A percentile compares a stretch with the other conserved stretches of the same genome.
Evolutionary conservation across 2,113 vertebrate species (phyloP).

Genomic region (Thamnaconus septentrionalis): DNA sequence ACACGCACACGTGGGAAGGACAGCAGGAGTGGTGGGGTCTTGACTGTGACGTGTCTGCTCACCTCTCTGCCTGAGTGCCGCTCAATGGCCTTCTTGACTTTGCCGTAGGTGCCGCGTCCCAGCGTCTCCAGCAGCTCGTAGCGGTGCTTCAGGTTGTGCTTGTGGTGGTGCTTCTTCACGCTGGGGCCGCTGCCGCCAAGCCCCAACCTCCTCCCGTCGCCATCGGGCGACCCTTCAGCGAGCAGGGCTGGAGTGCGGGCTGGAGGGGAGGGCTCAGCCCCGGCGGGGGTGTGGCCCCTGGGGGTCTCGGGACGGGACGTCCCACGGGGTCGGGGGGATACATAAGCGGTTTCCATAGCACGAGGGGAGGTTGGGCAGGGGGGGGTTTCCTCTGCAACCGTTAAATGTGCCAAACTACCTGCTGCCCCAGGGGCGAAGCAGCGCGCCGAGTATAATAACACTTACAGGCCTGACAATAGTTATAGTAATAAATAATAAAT

Average conservation of each 20-base stretch:
- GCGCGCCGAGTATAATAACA: conserved; percentile 53
- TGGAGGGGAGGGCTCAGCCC: conserved; percentile 37
- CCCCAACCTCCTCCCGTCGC: conserved; percentile 66
- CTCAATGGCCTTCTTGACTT: conserved; percentile 96
- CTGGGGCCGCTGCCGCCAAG: conserved; percentile 62
- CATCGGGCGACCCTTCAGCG: conserved; percentile 45
- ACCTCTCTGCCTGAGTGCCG: conserved; percentile 95
- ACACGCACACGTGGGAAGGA: conserved; percentile 43
- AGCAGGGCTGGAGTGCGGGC: conserved; percentile 34
- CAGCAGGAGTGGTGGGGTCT: background rate
- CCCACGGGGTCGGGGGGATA: conserved; percentile 58
- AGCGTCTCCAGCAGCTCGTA: conserved; percentile 97
- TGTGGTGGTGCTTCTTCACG: conserved; percentile 96
- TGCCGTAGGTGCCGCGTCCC: conserved; percentile 96
- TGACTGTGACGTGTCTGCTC: conserved; percentile 39
- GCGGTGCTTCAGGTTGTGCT: conserved; percentile 97
- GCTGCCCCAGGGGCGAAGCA: background rate
- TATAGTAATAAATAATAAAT: conserved; percentile 77
- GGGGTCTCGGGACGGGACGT: conserved; percentile 48
- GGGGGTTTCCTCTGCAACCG: conserved; percentile 36
- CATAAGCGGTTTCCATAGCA: conserved; percentile 73
- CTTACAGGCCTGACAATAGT: conserved; percentile 71
- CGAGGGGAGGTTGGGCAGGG: conserved; percentile 40
- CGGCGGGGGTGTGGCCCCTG: conserved; percentile 31
- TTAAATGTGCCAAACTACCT: conserved; percentile 65